A percentile compares a stretch with the other conserved stretches of the same genome.
Conservation (phyloP, 2,888 invertebrate species). For the Allolobophora icterica region DNA sequence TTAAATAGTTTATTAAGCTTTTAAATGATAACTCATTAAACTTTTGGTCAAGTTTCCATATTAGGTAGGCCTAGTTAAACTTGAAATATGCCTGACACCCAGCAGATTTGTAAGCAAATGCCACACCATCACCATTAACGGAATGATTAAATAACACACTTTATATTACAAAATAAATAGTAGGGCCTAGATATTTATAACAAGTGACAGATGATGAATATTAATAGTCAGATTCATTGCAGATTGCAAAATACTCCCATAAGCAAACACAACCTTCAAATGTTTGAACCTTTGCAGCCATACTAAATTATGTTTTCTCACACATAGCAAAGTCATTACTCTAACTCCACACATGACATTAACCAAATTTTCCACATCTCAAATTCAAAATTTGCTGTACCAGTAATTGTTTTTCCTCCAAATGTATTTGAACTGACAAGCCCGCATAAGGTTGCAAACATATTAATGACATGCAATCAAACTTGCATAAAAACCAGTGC, state of each 20-base stretch:
- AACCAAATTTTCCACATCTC: background rate
- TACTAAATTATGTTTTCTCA: background rate
- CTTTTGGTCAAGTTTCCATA: too few relatives aligned
- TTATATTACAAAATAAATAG: background rate
- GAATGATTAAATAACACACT: background rate
- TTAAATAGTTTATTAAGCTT: background rate
- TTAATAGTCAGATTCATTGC: background rate
- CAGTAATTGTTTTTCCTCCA: background rate
- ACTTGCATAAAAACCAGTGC: background rate
- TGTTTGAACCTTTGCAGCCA: background rate
- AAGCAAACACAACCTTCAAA: background rate
- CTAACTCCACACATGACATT: background rate
- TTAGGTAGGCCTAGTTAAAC: too few relatives aligned
- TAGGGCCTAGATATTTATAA: background rate
- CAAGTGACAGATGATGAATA: background rate
- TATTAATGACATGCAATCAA: background rate
- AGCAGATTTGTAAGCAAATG: background rate
- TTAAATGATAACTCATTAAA: too few relatives aligned
- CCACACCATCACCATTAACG: background rate
- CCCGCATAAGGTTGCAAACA: background rate
- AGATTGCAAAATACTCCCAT: background rate
- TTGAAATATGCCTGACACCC: too few relatives aligned
- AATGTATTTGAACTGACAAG: background rate
- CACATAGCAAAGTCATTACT: background rate
- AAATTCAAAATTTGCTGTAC: background rate